A percentile compares a stretch with the other conserved stretches of the same genome.
Evolutionary conservation across 30 jellyfish, hydroid and myxozoan genomes (phyloP).

Genomic region (Cassiopea andromeda): DNA sequence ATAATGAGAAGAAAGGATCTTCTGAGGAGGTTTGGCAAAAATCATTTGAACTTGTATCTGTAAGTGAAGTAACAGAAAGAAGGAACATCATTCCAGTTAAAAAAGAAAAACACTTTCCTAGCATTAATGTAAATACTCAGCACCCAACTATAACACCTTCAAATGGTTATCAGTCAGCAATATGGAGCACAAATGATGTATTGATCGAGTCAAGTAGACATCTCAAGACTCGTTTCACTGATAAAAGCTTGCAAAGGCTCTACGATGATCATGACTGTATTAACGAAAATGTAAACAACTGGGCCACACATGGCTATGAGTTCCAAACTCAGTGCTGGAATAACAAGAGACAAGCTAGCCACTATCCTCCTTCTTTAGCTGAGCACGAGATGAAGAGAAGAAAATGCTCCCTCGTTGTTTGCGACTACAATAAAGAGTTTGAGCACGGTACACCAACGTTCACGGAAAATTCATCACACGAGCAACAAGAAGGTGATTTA

Average conservation of each 20-base stretch:
- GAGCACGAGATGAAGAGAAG: not conserved
- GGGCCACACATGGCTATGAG: not conserved
- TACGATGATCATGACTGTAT: not conserved
- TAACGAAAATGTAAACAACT: not conserved
- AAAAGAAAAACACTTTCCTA: not conserved
- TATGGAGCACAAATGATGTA: not conserved
- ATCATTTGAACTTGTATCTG: not conserved
- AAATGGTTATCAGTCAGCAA: not conserved
- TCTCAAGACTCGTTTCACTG: not conserved
- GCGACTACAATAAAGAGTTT: not conserved
- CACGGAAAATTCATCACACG: not conserved
- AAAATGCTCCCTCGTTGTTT: not conserved
- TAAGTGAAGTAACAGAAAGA: not conserved
- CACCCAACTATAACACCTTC: not conserved
- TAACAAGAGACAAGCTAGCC: not conserved
- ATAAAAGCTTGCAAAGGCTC: not conserved
- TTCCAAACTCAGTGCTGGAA: not conserved
- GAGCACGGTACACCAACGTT: not conserved
- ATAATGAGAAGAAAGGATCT: not conserved
- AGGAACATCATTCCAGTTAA: not conserved
- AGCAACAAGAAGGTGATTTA: not conserved
- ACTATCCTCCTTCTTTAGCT: not conserved
- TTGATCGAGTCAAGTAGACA: not conserved
- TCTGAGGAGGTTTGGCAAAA: not conserved
- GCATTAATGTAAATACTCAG: not conserved